Evolutionary conservation across 2,113 vertebrate genomes (phyloP), one percentile per base, ranked within the genome.

Genomic region (Ctenodactylus gundi): DNA sequence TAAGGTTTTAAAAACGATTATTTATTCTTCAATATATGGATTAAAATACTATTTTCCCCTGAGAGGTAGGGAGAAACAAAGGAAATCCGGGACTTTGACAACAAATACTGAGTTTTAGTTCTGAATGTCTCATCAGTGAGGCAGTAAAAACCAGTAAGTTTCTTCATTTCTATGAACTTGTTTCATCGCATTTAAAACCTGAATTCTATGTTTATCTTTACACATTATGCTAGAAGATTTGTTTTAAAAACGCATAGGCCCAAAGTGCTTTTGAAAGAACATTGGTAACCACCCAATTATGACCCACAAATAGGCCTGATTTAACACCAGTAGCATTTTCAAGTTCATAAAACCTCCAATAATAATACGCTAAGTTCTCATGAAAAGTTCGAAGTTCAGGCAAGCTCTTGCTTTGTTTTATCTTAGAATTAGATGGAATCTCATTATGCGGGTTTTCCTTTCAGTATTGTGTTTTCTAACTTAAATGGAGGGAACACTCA

Each of bases 1-100:
- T 78, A 90, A 76, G 3, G 4, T 20, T 80, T 87, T 49, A 41
- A 34, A 81, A 76, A 62, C 44, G 75, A 75, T 6, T 75, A 7
- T 41, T 7, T 51, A 39, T 0, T n/a, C 53, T 21, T n/a, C 8
- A 39, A 65, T 53, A 77, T 6, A n/a, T 84, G 41, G 7, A 88
- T 68, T 95, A 64, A 90, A 89, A 53, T 49, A 55, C 18, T 31
- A 68, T 72, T 95, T 91, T 89, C n/a, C n/a, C n/a, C 41, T 51
- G 7, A 77, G 68, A 64, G 15, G 31, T 75, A 85, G 67, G 87
- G 70, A 34, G 39, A 88, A 88, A 53, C 34, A 77, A 87, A 83
- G 62, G 31, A 89, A 93, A 87, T 29, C 46, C 18, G 39, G 27
- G 27, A 3, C n/a, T 94, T 81, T 88, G 20, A 57, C 60, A 46